Conservation (phyloP, 2,797 vertebrate species). For the Rhodeus uyekii region DNA sequence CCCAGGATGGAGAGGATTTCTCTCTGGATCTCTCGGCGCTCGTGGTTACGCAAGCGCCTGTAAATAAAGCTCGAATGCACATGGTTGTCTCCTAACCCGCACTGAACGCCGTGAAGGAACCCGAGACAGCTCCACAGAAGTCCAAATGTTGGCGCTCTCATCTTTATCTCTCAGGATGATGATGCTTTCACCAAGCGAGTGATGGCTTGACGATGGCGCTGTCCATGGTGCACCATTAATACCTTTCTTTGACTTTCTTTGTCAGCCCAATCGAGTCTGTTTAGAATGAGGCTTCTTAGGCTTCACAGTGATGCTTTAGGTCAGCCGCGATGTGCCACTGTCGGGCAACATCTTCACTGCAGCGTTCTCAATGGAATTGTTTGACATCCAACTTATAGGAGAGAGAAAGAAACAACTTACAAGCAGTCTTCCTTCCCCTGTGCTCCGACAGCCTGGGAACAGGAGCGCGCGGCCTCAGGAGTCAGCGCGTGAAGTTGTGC, state of each 20-base stretch:
- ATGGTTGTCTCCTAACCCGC: conserved; percentile 92
- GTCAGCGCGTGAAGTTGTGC: conserved; percentile 29
- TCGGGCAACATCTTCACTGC: background rate
- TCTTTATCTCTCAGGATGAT: conserved; percentile 68
- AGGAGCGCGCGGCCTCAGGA: conserved; percentile 8
- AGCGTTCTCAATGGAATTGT: background rate
- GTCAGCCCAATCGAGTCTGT: background rate
- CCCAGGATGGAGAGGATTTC: conserved; percentile 99
- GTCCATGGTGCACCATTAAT: conserved; percentile 37
- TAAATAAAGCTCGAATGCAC: conserved; percentile 99
- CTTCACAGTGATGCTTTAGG: conserved; percentile 26
- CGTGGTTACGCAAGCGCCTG: conserved; percentile 96
- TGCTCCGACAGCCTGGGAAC: background rate
- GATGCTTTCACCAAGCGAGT: conserved; percentile 55
- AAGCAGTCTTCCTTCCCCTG: background rate
- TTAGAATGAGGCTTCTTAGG: background rate
- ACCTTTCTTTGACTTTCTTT: background rate
- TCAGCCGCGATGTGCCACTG: conserved; percentile 15
- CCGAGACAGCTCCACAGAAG: conserved; percentile 90
- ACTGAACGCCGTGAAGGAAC: conserved; percentile 84
- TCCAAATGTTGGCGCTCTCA: conserved; percentile 77
- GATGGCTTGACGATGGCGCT: conserved; percentile 42
- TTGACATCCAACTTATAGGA: background rate
- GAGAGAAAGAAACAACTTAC: background rate
- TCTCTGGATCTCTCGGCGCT: conserved; percentile 97